Evolutionary conservation across 2,113 vertebrate genomes (phyloP), one percentile per base, ranked within the genome.

Genomic region (Rhineura floridana): DNA sequence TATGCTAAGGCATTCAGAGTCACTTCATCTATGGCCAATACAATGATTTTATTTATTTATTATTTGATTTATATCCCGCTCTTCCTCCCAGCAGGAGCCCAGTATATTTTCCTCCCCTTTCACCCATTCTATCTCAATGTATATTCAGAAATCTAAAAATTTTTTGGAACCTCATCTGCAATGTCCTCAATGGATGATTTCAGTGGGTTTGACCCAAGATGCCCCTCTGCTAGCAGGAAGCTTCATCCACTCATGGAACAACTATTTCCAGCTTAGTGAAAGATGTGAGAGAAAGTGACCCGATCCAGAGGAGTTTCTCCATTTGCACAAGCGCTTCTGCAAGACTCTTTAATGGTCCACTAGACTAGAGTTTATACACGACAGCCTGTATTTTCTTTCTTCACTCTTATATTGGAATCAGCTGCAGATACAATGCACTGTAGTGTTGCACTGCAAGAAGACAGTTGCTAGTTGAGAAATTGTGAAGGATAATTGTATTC

Each of bases 21-120:
- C 92, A 92, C 80, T 84, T 91, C 91, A 90, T 91, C 90, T 88
- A 92, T 93, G n/a, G n/a, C n/a, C n/a, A n/a, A n/a, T 91, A 91
- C 67, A 72, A 86, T 89, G 92, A 36, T n/a, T n/a, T n/a, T n/a
- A n/a, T n/a, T n/a, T n/a, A n/a, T n/a, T n/a, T n/a, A n/a, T n/a
- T n/a, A n/a, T n/a, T n/a, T n/a, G n/a, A n/a, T n/a, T n/a, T n/a
- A n/a, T n/a, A n/a, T n/a, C n/a, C n/a, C n/a, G n/a, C n/a, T n/a
- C n/a, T n/a, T n/a, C n/a, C n/a, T n/a, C n/a, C n/a, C n/a, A n/a
- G n/a, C n/a, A n/a, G n/a, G n/a, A n/a, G n/a, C n/a, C n/a, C n/a
- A n/a, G n/a, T n/a, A n/a, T n/a, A n/a, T n/a, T n/a, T n/a, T n/a
- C 5, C 0, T 76, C 89, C 92, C 89, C 94, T 93, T 91, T 89